Base-by-base conservation (phyloP, 2,888 invertebrate species). In the Hipparchia sbordonii region DNA sequence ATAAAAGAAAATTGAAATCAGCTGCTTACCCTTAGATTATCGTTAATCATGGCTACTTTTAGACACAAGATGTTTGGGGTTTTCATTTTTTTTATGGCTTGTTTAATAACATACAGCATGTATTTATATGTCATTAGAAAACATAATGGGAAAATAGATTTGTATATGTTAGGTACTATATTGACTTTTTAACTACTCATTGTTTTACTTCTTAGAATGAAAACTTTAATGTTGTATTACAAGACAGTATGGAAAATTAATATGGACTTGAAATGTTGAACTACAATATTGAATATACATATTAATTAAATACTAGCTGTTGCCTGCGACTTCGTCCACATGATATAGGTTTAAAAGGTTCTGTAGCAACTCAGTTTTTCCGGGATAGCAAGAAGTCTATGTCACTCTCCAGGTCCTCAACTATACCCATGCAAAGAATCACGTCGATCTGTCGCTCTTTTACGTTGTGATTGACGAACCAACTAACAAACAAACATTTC, bases 81-180 rank as follows among this genome's bases (percentile, higher is more conserved):
- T 2, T n/a, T 84, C 1, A 61, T 77, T 23, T 79, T 86, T 52
- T 56, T 84, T 1, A 48, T 81, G 0, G 82, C 85, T 5, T 84
- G 84, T 69, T 1, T 89, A 5, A 52, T 87, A 7, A 84, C 80
- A 0, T 89, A 86, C 75, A 85, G 81, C 70, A 84, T 87, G 83
- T 89, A 89, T 77, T 72, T 85, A 0, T 84, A 87, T 69, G 82
- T 87, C 0, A 87, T 88, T 71, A 80, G 87, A 71, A 80, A 78
- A n/a, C 78, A 82, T 33, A 79, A 79, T 23, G 81, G 78, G 48
- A 85, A 83, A 74, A 82, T 82, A 2, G 79, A 84, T 65, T 69
- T 83, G 51, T 80, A 80, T 62, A 70, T 86, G 68, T 76, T 89
- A 13, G 86, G 86, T 23, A 85, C 80, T 77, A 81, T 87, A 70